Evolutionary conservation across 2,797 vertebrate genomes (phyloP).

Genomic region (Tamandua tetradactyla): DNA sequence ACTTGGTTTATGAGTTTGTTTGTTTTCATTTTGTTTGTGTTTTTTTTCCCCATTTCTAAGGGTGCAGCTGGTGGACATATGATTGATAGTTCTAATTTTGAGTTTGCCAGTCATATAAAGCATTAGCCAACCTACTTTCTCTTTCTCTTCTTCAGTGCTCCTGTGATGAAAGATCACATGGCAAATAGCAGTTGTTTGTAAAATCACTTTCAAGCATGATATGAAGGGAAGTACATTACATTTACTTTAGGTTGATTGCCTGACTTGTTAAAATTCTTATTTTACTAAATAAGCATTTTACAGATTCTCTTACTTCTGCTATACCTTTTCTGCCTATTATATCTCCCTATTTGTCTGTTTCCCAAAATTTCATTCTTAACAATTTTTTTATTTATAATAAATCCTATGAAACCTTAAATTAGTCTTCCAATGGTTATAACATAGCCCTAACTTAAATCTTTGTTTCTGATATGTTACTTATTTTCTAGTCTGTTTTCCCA

Average conservation of each 20-base stretch:
- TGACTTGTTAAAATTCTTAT: not conserved
- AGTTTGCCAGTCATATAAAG: not conserved
- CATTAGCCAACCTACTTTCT: not conserved
- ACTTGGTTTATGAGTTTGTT: not conserved
- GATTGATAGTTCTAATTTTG: not conserved
- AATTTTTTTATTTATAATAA: not conserved
- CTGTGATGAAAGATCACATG: not conserved
- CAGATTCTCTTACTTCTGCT: not conserved
- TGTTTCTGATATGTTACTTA: not conserved
- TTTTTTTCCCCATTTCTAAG: not conserved
- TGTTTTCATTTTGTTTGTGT: not conserved
- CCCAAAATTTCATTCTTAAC: not conserved
- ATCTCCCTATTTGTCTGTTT: not conserved
- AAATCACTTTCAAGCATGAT: not conserved
- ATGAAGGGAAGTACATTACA: not conserved
- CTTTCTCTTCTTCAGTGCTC: not conserved
- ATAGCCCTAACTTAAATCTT: not conserved
- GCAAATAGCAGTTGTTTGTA: not conserved
- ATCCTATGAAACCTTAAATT: not conserved
- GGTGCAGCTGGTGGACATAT: not conserved
- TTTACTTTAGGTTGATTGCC: not conserved
- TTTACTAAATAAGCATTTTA: not conserved
- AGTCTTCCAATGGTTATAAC: accelerated
- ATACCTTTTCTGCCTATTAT: not conserved
- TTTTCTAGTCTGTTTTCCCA: not conserved